A percentile compares a stretch with the other conserved stretches of the same genome.
These are phyloP conservation scores for Drosophila kanapiae DNA, from an alignment of 1,140 invertebrate genomes.

Conservation along the genomic window DNA sequence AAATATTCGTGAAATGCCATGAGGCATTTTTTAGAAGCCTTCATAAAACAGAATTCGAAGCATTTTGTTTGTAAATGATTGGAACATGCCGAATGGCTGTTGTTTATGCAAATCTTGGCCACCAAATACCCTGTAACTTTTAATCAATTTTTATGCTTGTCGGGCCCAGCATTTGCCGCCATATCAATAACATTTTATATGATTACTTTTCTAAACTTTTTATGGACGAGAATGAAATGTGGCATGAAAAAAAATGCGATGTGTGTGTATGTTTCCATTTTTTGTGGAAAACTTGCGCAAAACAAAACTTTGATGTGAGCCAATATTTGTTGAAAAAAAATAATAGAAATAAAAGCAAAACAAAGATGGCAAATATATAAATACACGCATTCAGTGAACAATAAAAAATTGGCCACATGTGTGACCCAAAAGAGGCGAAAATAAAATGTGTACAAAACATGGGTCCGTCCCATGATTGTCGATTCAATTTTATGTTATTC, in stretches of 20 bases:
- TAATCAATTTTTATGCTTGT: slow-evolving; percentile 71
- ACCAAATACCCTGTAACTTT: slow-evolving; percentile 43
- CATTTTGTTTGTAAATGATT: slow-evolving; percentile 28
- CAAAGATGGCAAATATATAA: slow-evolving; percentile 69
- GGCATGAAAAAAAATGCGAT: slow-evolving; percentile 55
- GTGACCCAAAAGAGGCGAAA: slow-evolving; percentile 40
- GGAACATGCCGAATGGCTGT: slow-evolving; percentile 31
- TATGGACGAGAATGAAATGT: slow-evolving; percentile 70
- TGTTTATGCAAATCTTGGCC: slow-evolving; percentile 45
- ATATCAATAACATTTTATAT: slow-evolving; percentile 81
- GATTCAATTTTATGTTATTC: slow-evolving; percentile 63
- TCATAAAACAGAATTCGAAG: slow-evolving; percentile 15
- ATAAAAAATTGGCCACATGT: slow-evolving; percentile 78
- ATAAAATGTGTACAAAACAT: slow-evolving; percentile 38
- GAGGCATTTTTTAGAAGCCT: slow-evolving; percentile 6
- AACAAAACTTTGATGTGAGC: slow-evolving; percentile 51
- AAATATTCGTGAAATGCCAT: not conserved
- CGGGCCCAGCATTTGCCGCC: slow-evolving; percentile 41
- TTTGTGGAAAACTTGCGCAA: slow-evolving; percentile 49
- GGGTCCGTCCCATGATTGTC: slow-evolving; percentile 41
- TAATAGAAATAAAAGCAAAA: slow-evolving; percentile 34
- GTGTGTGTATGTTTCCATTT: not conserved
- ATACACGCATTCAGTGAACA: slow-evolving; percentile 69
- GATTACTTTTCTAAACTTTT: slow-evolving; percentile 82
- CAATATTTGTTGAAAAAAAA: slow-evolving; percentile 65